Evolutionary conservation across 2,113 vertebrate genomes (phyloP).

Genomic region (Cyprinodon tularosa): DNA sequence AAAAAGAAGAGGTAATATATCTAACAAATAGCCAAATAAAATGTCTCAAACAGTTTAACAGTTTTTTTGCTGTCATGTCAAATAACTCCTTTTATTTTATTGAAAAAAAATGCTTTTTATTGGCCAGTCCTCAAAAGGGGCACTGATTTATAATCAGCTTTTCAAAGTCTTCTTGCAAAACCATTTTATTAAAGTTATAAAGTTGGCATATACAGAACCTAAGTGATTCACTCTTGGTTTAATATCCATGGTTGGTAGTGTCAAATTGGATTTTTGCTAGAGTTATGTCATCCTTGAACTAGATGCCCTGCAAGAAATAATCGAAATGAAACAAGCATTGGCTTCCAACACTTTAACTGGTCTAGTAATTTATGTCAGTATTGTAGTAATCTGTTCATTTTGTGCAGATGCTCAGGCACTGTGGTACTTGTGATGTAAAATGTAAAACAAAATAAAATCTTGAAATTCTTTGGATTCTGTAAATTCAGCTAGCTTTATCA

Average conservation of each 20-base stretch:
- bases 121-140: slow-evolving; percentile 1
- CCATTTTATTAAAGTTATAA: not conserved
- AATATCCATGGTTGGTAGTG: not conserved
- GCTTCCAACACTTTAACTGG: not conserved
- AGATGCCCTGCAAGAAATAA: not conserved
- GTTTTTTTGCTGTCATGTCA: not conserved
- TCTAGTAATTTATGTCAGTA: not conserved
- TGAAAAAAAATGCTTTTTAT: slow-evolving; percentile 2
- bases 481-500: not conserved
- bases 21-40: slow-evolving; percentile 12
- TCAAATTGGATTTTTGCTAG: not conserved
- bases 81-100: slow-evolving; percentile 16
- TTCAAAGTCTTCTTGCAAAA: not conserved
- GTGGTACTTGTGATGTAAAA: not conserved
- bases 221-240: slow-evolving; percentile 5
- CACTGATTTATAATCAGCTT: slow-evolving; percentile 4
- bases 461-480: not conserved
- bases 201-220: not conserved
- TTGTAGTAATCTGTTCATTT: not conserved
- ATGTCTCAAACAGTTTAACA: slow-evolving; percentile 16
- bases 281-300: slow-evolving; percentile 1
- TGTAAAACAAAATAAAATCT: not conserved
- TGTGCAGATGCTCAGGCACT: not conserved
- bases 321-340: not conserved
- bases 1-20: not conserved